Conservation (phyloP, 35 echinoderm and acorn worm genomes). For the Apostichopus japonicus region DNA sequence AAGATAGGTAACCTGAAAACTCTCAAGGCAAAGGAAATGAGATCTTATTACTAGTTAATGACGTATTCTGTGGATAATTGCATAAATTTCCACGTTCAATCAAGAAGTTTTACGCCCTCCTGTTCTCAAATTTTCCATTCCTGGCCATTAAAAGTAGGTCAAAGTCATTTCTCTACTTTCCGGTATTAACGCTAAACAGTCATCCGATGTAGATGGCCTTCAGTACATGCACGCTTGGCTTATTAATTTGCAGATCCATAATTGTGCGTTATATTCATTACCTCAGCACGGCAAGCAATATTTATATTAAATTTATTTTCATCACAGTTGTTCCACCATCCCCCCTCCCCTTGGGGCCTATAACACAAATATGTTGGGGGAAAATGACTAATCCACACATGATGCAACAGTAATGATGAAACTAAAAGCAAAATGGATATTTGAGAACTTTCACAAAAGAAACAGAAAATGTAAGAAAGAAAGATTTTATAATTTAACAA, state of each 20-base stretch:
- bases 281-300: background rate
- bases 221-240: background rate
- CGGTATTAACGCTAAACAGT: background rate
- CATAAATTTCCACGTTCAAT: background rate
- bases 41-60: background rate
- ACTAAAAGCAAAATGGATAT: too few relatives aligned
- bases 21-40: background rate
- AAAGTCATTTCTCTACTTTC: background rate
- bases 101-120: background rate
- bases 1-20: too few relatives aligned
- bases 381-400: too few relatives aligned
- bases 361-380: too few relatives aligned
- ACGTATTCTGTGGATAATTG: background rate
- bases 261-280: background rate
- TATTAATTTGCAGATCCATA: conserved; percentile 23
- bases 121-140: background rate
- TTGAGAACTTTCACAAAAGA: too few relatives aligned
- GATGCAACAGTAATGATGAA: too few relatives aligned
- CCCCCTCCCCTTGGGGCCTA: too few relatives aligned
- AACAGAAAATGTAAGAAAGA: too few relatives aligned
- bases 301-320: background rate
- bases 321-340: background rate
- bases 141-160: conserved; percentile 5
- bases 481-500: too few relatives aligned
- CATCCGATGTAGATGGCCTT: background rate